Percentiles rank a stretch among this genome's conserved stretches.
Conservation (phyloP, 2,888 invertebrate species). For the Tetropium fuscum region DNA sequence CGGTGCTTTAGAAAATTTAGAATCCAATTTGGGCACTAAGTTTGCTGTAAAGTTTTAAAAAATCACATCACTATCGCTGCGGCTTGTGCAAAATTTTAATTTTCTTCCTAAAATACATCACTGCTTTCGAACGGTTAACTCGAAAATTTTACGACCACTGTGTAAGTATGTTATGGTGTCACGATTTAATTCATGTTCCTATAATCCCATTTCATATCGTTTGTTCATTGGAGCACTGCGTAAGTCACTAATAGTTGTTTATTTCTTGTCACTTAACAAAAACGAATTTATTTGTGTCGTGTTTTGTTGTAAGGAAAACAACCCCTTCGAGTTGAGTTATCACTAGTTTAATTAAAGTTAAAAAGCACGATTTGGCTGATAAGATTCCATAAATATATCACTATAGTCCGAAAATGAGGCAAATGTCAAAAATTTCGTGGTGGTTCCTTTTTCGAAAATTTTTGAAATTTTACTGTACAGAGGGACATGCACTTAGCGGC, state of each 20-base stretch:
- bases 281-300: neutral
- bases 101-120: conserved; percentile 55
- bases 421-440: conserved; percentile 10
- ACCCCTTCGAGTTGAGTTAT: conserved; percentile 16
- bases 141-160: conserved; percentile 22
- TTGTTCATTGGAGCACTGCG: conserved; percentile 7
- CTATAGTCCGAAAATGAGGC: conserved; percentile 31
- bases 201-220: conserved; percentile 19
- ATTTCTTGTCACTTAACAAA: neutral
- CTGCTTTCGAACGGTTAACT: conserved; percentile 33
- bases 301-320: conserved; percentile 1
- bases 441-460: conserved; percentile 22
- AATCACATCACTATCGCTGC: conserved; percentile 50
- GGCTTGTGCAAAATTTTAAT: conserved; percentile 49
- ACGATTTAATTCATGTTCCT: conserved; percentile 39
- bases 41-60: conserved; percentile 1
- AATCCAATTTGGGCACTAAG: conserved; percentile 26
- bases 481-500: conserved; percentile 53
- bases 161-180: conserved; percentile 60
- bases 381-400: neutral
- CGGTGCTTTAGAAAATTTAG: conserved; percentile 17
- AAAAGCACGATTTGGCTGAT: neutral
- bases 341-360: neutral
- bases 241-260: neutral
- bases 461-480: conserved; percentile 21